These are phyloP conservation scores for Drosophila ficusphila DNA, from an alignment of 1,140 invertebrate species.

Conservation along the genomic window DNA sequence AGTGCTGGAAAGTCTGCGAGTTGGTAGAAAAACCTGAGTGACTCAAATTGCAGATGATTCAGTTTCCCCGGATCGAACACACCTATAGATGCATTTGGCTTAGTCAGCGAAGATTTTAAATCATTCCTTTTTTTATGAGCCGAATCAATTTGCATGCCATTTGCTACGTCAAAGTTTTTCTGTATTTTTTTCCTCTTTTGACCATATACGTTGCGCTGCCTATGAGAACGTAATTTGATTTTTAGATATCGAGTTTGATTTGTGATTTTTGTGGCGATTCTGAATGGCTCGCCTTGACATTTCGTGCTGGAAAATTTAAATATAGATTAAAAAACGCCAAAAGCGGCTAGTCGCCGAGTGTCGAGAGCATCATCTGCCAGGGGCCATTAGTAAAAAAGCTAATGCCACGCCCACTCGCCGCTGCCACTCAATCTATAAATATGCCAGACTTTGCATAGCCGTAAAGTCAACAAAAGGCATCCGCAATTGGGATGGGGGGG, in stretches of 20 bases:
- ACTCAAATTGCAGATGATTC: constrained; percentile 42
- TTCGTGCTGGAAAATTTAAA: constrained; percentile 54
- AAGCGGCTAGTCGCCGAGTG: constrained; percentile 28
- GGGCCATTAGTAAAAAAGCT: constrained; percentile 28
- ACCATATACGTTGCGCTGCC: constrained; percentile 45
- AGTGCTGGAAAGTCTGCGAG: neutral
- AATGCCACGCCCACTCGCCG: constrained; percentile 34
- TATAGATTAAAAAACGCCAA: constrained; percentile 61
- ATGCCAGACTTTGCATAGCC: constrained; percentile 75
- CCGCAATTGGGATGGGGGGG: constrained; percentile 9
- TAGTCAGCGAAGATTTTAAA: constrained; percentile 32
- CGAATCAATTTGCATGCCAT: constrained; percentile 57
- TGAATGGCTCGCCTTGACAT: constrained; percentile 68
- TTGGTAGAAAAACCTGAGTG: constrained; percentile 22
- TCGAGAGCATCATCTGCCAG: constrained; percentile 50
- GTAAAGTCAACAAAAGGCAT: constrained; percentile 64
- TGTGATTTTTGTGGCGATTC: constrained; percentile 48
- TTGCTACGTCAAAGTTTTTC: constrained; percentile 32
- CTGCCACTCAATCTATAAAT: constrained; percentile 16
- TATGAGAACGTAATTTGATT: constrained; percentile 46
- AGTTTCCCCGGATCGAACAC: constrained; percentile 9
- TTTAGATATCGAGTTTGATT: constrained; percentile 43
- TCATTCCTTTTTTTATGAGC: constrained; percentile 2
- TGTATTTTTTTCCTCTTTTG: constrained; percentile 24
- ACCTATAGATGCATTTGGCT: constrained; percentile 16